Evolutionary conservation across 2,888 invertebrate genomes (phyloP).

Genomic region (Ormyrus nitidulus): DNA sequence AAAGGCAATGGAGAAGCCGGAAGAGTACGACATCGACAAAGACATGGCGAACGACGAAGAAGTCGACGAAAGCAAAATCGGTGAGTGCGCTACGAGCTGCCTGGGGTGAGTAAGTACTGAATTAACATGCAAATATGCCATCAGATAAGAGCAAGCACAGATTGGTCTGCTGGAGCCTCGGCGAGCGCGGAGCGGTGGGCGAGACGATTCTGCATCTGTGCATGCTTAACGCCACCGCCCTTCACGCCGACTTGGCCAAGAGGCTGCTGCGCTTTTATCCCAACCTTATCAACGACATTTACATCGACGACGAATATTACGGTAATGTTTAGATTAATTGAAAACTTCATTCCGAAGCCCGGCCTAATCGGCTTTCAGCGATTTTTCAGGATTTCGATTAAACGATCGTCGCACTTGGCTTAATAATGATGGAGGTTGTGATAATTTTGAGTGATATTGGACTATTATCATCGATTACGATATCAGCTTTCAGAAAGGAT

Average conservation of each 20-base stretch:
- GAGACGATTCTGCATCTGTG: slow-evolving; percentile 97
- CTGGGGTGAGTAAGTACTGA: not conserved
- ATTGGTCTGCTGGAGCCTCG: slow-evolving; percentile 93
- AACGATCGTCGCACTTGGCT: too few relatives aligned
- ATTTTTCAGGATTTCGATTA: too few relatives aligned
- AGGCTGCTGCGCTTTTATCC: slow-evolving; percentile 94
- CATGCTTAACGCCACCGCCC: slow-evolving; percentile 91
- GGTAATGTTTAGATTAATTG: slow-evolving; percentile 78
- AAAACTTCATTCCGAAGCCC: too few relatives aligned
- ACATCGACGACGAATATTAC: slow-evolving; percentile 97
- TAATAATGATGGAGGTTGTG: too few relatives aligned
- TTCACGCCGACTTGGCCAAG: slow-evolving; percentile 96
- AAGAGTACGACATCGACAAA: slow-evolving; percentile 89
- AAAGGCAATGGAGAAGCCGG: slow-evolving; percentile 88
- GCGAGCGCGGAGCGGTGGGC: slow-evolving; percentile 95
- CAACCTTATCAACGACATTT: slow-evolving; percentile 96
- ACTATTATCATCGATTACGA: too few relatives aligned
- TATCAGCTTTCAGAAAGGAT: too few relatives aligned
- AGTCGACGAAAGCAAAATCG: slow-evolving; percentile 69
- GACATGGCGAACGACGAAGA: slow-evolving; percentile 79
- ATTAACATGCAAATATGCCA: not conserved
- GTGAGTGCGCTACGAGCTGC: not conserved
- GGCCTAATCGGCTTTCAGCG: too few relatives aligned
- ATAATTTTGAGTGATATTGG: too few relatives aligned
- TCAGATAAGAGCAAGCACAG: slow-evolving; percentile 79